Conservation (phyloP, 2,113 vertebrate genomes). For the Oreochromis spilurus region DNA sequence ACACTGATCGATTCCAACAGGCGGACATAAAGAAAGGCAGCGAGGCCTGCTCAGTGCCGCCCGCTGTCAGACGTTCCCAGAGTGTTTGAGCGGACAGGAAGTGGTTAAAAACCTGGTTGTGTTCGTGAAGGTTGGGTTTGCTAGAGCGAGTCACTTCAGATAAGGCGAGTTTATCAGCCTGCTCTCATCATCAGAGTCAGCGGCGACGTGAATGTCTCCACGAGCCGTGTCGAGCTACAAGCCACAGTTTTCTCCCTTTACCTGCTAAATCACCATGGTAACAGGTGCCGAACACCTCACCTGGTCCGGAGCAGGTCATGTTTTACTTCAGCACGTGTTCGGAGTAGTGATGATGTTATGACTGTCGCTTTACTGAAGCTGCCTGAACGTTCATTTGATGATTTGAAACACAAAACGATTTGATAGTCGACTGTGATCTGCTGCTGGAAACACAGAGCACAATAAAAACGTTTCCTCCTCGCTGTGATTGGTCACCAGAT, state of each 20-base stretch:
- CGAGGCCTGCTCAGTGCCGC: neutral
- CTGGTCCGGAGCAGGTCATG: neutral
- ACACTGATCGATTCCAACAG: neutral
- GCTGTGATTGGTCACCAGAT: neutral
- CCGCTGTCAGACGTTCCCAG: neutral
- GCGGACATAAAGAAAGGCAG: neutral
- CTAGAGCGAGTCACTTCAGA: neutral
- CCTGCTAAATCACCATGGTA: neutral
- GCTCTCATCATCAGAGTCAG: neutral
- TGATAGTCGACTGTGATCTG: neutral
- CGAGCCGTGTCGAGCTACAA: accelerated
- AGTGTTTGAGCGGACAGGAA: accelerated
- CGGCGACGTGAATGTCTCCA: neutral
- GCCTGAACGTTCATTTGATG: neutral
- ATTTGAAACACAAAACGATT: neutral
- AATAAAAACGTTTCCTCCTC: neutral
- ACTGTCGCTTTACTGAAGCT: neutral
- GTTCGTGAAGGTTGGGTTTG: neutral
- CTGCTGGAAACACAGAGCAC: neutral
- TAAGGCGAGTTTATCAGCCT: neutral
- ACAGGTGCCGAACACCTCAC: neutral
- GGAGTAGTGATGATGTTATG: neutral
- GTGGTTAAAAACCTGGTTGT: neutral
- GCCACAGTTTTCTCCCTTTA: neutral
- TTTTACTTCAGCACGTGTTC: neutral